Conservation (phyloP, 2,888 invertebrate genomes). For the Ornithoptera alexandrae region DNA sequence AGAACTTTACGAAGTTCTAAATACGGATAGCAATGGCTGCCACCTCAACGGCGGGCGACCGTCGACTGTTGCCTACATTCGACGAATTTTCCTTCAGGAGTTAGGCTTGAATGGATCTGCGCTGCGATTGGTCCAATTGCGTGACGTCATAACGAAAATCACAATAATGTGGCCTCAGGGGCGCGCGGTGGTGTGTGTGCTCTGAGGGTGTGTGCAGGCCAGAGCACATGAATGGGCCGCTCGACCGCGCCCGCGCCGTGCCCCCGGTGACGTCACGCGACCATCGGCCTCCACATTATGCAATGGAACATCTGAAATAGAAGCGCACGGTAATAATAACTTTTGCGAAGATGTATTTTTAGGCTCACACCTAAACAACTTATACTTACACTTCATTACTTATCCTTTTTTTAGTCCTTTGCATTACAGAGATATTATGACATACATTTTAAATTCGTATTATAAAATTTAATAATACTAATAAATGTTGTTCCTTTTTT, state of each 20-base stretch:
- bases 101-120: conserved; percentile 84
- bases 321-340: conserved; percentile 56
- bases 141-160: conserved; percentile 87
- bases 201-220: conserved; percentile 62
- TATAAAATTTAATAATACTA: too few relatives aligned
- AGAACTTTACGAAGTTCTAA: conserved; percentile 12
- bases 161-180: conserved; percentile 79
- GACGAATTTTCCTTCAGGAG: conserved; percentile 80
- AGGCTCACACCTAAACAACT: not conserved
- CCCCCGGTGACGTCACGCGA: conserved; percentile 69
- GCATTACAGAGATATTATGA: too few relatives aligned
- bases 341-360: conserved; percentile 36
- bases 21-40: conserved; percentile 29
- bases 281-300: conserved; percentile 60
- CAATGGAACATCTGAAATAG: conserved; percentile 60
- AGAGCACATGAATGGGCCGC: conserved; percentile 29
- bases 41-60: conserved; percentile 56
- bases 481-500: too few relatives aligned
- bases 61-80: conserved; percentile 72
- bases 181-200: conserved; percentile 53
- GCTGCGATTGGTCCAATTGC: conserved; percentile 79
- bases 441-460: too few relatives aligned
- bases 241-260: conserved; percentile 56
- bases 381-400: too few relatives aligned
- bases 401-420: too few relatives aligned